Conservation (phyloP, 1,140 invertebrate genomes). For the Diplogasteroides magnus region DNA sequence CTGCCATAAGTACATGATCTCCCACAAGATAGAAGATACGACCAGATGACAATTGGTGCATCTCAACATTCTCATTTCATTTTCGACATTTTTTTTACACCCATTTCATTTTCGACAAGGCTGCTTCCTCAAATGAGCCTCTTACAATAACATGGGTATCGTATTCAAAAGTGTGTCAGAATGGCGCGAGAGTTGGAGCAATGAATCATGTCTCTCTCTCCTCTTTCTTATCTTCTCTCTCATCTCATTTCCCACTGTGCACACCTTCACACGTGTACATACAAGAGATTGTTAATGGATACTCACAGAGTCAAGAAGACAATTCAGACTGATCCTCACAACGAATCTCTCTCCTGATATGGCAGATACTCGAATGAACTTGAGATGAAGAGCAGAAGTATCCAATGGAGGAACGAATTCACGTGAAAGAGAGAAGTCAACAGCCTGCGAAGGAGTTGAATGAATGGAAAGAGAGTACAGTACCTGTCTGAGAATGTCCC, state of each 20-base stretch:
- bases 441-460: background rate
- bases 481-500: background rate
- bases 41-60: background rate
- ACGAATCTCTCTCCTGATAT: background rate
- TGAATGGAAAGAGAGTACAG: background rate
- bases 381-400: background rate
- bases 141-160: too few species aligned
- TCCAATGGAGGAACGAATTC: background rate
- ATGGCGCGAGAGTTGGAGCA: too few species aligned
- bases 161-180: too few species aligned
- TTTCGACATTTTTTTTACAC: too few species aligned
- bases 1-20: background rate
- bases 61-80: too few species aligned
- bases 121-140: too few species aligned
- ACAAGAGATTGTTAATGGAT: too few species aligned
- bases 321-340: background rate
- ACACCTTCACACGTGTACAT: too few species aligned
- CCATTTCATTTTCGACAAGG: too few species aligned
- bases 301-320: background rate
- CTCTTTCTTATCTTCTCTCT: too few species aligned
- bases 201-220: too few species aligned
- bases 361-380: background rate
- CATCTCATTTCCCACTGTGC: too few species aligned
- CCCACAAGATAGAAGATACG: background rate
- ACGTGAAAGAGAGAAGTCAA: background rate